A percentile compares a stretch with the other conserved stretches of the same genome.
phyloP scores from a whole-genome alignment of 2,888 invertebrate genomes.

The Nipponacmea schrenckii region DNA sequence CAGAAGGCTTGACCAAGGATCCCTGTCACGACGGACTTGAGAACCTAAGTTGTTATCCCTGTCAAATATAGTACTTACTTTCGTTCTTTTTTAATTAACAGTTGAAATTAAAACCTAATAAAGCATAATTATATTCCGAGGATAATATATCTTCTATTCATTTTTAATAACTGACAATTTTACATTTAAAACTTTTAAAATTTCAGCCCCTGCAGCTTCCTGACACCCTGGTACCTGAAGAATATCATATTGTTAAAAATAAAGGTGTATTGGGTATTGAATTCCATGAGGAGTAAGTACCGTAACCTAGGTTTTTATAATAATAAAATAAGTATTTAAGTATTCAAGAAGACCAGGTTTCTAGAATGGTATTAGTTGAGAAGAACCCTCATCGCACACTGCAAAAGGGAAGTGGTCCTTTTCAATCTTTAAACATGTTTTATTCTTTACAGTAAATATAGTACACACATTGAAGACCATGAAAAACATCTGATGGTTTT shows the following conservation, averaged over 20 bases:
- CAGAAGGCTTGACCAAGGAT: too few species aligned
- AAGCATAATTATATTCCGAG: too few species aligned
- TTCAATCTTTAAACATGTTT: background rate
- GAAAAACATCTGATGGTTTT: constrained; percentile 65
- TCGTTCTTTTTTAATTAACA: background rate
- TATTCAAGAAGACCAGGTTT: too few species aligned
- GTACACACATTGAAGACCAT: constrained; percentile 64
- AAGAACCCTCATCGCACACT: too few species aligned
- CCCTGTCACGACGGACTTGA: too few species aligned
- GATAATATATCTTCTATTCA: too few species aligned
- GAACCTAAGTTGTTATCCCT: background rate
- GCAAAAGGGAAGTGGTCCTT: too few species aligned
- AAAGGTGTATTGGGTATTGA: constrained; percentile 66
- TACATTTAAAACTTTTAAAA: constrained; percentile 10
- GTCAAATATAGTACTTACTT: background rate
- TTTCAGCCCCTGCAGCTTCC: constrained; percentile 62
- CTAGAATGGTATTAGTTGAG: too few species aligned
- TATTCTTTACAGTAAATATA: constrained; percentile 59
- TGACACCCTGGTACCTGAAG: constrained; percentile 65
- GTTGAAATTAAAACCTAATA: background rate
- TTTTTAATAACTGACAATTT: too few species aligned
- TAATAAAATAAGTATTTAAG: background rate
- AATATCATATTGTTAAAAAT: constrained; percentile 67
- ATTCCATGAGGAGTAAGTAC: constrained; percentile 65
- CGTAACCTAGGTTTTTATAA: too few species aligned